Evolutionary conservation across 2,888 invertebrate genomes (phyloP), one percentile per base, ranked within the genome.

Genomic region (Corythucha ciliata): DNA sequence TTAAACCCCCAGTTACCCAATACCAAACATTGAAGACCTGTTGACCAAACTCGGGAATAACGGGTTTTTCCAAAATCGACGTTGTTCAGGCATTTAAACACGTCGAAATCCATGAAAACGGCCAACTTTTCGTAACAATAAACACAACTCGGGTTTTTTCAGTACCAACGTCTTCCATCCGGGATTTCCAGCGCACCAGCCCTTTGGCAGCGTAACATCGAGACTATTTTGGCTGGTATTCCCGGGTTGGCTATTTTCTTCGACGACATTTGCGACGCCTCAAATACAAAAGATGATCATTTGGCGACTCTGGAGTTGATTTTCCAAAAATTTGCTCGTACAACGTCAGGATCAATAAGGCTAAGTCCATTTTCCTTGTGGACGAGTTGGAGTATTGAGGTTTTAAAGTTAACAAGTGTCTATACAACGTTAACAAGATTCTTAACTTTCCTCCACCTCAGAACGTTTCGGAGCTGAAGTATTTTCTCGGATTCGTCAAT

Each of bases 401-500:
- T 3, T 42, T 32, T 21, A 10, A 21, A 22, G 44, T 58, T 2
- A n/a, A 18, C 18, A 53, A 55, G 3, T 25, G 33, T 2, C 33
- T 40, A 18, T 24, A 45, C 16, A 45, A 40, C 33, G 52, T 57
- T 18, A 20, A 37, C 34, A 47, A 44, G 12, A 36, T 55, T 10
- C 37, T 16, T 14, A 32, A 48, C n/a, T 37, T 42, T 21, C 24
- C 36, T 14, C 20, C 39, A 18, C 66, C 65, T 1, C 45, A 26
- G 8, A 10, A 18, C 7, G 20, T 24, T 7, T 10, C 41, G 7
- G 41, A 41, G 8, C 8, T 41, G 7, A 52, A 62, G 4, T 51
- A 58, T 4, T 66, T 65, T 54, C 36, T 67, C 1, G 66, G 65
- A 1, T 64, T 65, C 61, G n/a, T 66, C 0, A 68, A 66, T 52